Percentiles rank a stretch among this genome's conserved stretches.
Conservation (phyloP, 2,113 vertebrate genomes). For the Trochalopteron elliotii region DNA sequence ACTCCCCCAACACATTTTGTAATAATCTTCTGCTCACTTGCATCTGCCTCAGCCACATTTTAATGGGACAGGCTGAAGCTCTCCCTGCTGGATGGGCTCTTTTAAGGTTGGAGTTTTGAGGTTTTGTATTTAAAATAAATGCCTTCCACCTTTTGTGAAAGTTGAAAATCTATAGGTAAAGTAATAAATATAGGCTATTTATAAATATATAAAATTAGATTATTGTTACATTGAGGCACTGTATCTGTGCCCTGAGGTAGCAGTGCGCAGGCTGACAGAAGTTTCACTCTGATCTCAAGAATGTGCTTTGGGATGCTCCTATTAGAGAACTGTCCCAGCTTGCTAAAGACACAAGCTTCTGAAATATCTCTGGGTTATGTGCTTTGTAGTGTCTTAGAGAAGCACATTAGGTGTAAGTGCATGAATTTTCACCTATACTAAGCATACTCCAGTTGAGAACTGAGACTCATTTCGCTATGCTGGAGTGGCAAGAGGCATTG, state of each 20-base stretch:
- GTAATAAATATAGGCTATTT: background rate
- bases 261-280: background rate
- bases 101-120: background rate
- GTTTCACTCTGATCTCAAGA: background rate
- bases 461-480: background rate
- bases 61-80: background rate
- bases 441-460: background rate
- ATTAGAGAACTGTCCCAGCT: background rate
- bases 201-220: background rate
- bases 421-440: background rate
- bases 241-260: background rate
- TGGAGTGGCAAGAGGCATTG: background rate
- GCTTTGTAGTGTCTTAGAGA: background rate
- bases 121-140: background rate
- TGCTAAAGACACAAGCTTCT: background rate
- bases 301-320: background rate
- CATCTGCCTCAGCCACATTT: background rate
- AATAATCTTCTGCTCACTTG: background rate
- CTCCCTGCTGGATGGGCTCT: background rate
- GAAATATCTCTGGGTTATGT: background rate
- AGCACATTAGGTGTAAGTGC: fast-evolving
- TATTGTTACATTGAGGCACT: background rate
- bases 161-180: background rate
- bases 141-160: background rate
- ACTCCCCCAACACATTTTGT: background rate